Percentiles rank a stretch among this genome's conserved stretches.
Conservation (phyloP, 1,140 invertebrate genomes). For the Penaeus chinensis region DNA sequence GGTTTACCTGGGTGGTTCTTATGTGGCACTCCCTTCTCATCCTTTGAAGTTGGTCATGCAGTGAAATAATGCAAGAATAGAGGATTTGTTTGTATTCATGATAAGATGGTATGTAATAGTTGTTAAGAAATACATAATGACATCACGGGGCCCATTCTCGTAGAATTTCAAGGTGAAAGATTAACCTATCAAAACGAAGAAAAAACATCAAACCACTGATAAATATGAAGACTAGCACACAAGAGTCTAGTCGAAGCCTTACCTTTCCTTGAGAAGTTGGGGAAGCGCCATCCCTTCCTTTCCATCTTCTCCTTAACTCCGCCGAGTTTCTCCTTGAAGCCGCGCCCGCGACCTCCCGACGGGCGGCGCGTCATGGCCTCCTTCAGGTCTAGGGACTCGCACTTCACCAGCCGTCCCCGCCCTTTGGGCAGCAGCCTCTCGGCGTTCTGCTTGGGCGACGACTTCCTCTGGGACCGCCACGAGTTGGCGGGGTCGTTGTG, state of each 20-base stretch:
- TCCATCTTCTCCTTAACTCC: slow-evolving; percentile 60
- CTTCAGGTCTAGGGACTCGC: slow-evolving; percentile 51
- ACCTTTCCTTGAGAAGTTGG: slow-evolving; percentile 62
- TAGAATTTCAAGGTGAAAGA: too few species aligned
- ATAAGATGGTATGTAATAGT: too few species aligned
- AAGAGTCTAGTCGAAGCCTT: slow-evolving; percentile 3
- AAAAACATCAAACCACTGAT: too few species aligned
- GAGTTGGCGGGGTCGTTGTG: background rate
- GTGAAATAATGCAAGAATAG: too few species aligned
- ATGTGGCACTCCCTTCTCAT: too few species aligned
- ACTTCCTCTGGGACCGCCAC: slow-evolving; percentile 7
- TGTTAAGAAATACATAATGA: too few species aligned
- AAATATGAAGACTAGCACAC: background rate
- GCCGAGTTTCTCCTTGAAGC: slow-evolving; percentile 54
- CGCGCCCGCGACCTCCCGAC: slow-evolving; percentile 54
- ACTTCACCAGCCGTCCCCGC: slow-evolving; percentile 45
- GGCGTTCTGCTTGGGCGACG: slow-evolving; percentile 27
- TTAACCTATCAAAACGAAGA: too few species aligned
- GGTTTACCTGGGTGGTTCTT: too few species aligned
- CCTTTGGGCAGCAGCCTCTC: background rate
- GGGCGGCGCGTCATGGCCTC: slow-evolving; percentile 48
- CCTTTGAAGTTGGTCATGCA: too few species aligned
- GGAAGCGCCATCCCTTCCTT: slow-evolving; percentile 50
- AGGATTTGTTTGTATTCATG: too few species aligned
- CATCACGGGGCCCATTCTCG: too few species aligned